These are phyloP conservation scores for Dascyllus trimaculatus DNA, from an alignment of 2,113 vertebrate species.

Conservation along the genomic window DNA sequence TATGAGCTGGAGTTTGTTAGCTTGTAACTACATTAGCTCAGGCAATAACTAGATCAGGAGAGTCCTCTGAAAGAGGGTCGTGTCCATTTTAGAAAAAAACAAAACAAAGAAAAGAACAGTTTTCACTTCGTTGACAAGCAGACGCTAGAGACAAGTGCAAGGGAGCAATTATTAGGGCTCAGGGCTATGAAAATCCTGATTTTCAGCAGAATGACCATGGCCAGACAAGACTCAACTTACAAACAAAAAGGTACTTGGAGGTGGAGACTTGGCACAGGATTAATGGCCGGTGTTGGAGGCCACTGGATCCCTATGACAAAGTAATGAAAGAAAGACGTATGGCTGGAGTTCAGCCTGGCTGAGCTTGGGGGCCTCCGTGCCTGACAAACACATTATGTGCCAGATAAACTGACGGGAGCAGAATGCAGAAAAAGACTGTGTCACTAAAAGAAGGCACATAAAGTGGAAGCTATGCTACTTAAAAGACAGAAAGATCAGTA, in stretches of 20 bases:
- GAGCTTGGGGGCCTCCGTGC: conserved; percentile 72
- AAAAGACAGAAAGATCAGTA: conserved; percentile 40
- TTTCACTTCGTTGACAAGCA: conserved; percentile 5
- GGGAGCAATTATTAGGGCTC: conserved; percentile 21
- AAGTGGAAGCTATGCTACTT: conserved; percentile 21
- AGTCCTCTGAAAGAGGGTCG: background rate
- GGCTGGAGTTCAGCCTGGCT: conserved; percentile 68
- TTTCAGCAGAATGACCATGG: conserved; percentile 26
- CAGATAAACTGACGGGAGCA: conserved; percentile 71
- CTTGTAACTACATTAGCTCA: conserved; percentile 13
- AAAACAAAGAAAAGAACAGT: background rate
- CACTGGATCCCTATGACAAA: conserved; percentile 79
- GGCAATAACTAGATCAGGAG: conserved; percentile 8
- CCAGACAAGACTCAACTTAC: conserved; percentile 27
- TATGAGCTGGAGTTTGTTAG: conserved; percentile 2
- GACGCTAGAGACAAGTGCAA: conserved; percentile 11
- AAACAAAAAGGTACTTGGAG: conserved; percentile 54
- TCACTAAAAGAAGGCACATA: conserved; percentile 45
- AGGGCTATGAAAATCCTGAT: conserved; percentile 34
- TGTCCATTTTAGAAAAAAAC: background rate
- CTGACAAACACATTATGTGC: conserved; percentile 82
- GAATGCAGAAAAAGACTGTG: conserved; percentile 66
- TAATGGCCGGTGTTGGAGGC: conserved; percentile 77
- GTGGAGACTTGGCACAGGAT: conserved; percentile 64
- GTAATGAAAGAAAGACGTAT: conserved; percentile 82